These are phyloP conservation scores for Lithophane socia DNA, from an alignment of 2,888 invertebrate genomes.

Conservation along the genomic window DNA sequence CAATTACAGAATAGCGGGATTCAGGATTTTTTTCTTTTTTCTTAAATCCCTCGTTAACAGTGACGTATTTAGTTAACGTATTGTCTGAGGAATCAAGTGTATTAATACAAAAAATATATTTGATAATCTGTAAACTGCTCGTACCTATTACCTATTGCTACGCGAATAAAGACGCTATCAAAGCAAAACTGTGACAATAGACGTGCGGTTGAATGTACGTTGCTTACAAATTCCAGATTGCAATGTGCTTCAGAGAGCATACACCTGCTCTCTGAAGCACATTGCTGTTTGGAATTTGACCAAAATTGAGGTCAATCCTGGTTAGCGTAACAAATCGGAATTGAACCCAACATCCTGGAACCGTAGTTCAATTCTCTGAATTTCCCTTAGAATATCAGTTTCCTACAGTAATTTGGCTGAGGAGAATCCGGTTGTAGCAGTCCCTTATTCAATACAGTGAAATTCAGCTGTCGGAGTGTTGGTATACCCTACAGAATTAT, in stretches of 20 bases:
- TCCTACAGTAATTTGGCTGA: background rate
- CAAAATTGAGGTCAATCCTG: no score
- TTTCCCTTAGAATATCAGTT: slow-evolving; percentile 1
- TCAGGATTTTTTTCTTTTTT: no score
- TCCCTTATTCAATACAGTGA: background rate
- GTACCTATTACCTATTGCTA: no score
- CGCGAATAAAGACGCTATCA: background rate
- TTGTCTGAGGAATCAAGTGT: no score
- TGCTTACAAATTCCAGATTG: background rate
- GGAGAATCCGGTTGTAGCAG: background rate
- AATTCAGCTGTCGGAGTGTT: background rate
- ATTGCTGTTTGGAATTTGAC: no score
- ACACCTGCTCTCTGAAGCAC: no score
- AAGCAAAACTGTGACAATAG: no score
- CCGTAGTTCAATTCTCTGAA: background rate
- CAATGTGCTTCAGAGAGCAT: background rate
- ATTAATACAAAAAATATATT: no score
- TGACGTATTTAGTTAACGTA: no score
- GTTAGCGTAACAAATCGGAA: background rate
- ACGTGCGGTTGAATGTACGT: background rate
- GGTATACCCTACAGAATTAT: background rate
- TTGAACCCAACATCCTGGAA: background rate
- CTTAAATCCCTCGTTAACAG: no score
- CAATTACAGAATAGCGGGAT: no score
- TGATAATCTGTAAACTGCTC: no score